Base-by-base conservation (phyloP, 2,888 invertebrate genomes). In the Crepidodera aurea region DNA sequence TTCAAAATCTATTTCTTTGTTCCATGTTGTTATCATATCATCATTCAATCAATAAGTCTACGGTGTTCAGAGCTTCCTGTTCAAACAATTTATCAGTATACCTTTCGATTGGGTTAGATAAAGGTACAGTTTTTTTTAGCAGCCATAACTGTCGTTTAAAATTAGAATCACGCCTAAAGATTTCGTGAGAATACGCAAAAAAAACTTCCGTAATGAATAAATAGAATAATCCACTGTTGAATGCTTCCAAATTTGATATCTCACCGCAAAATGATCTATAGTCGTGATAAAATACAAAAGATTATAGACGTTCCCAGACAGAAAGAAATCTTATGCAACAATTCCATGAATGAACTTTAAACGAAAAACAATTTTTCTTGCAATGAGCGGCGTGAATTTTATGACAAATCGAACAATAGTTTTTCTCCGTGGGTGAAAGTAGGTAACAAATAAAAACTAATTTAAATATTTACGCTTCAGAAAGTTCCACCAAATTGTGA, bases 401-500 rank as follows among this genome's bases (percentile, higher is more conserved):
- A 56, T 42, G 56, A 56, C 56, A 55, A 55, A 44, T 55, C 19
- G 25, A 55, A 55, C 54, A 46, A 56, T 56, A 18, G 22, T 56
- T 56, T 56, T 46, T 56, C 56, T 56, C 42, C 13, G 56, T 15
- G 34, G 60, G 65, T 60, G 66, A 66, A 66, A 66, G 66, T 63
- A 57, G 57, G 25, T 37, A 59, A 56, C 53, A 25, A 40, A 25
- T 65, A 53, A 60, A 62, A 60, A 54, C 60, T 68, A 69, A 70
- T 70, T 70, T 70, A 64, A 70, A 70, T 70, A 68, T 66, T 70
- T 55, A 67, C 69, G 69, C 68, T 69, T 64, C 66, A 63, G 62
- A 44, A 59, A 62, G 32, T 58, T 65, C 16, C 64, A 68, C 65
- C 63, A 63, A 66, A 71, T 71, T 71, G 71, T 68, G 71, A 71